Base-by-base conservation (phyloP, 2,797 vertebrate genomes). In the Remorina albescens region DNA sequence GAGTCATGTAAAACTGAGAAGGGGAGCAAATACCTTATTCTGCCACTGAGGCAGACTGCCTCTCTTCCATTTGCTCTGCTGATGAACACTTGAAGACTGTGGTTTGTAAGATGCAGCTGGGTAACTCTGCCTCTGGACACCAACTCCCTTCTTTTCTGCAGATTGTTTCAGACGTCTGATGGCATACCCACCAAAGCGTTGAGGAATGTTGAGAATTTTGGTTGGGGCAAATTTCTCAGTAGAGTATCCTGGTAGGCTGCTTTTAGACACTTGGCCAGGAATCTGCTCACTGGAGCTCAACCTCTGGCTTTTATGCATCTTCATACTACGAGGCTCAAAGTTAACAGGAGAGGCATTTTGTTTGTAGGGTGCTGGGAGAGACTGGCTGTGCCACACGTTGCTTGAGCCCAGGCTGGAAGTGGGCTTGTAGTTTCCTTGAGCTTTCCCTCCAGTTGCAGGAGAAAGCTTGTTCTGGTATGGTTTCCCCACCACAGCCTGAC, bases 121-220 rank as follows among this genome's bases (percentile, higher is more conserved):
- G 18, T 49, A 15, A 2, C 23, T 16, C 21, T n/a, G 83, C 19
- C 57, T 72, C 36, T 15, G 10, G 13, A 34, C 5, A 0, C 1
- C 13, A 12, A 0, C 25, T n/a, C n/a, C n/a, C 2, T 21, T 1
- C 5, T 5, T 25, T 58, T 68, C 30, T 0, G 16, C 25, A 9
- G 78, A 55, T 0, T 54, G 4, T 0, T 1, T 76, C 12, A 79
- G 77, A 13, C 90, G 67, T 18, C 71, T 81, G 71, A 92, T 90
- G 0, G 61, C 0, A 0, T 0, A 50, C 8, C 90, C 90, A 0
- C 90, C 90, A 0, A 74, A 87, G 1, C 0, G 11, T 0, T 44
- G 0, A 0, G 90, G 92, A 78, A 92, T 86, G 1, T 0, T 5
- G 18, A 62, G 0, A n/a, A 13, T 16, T 2, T 0, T 53, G 0